These are phyloP conservation scores for Drepanosiphum platanoidis DNA, from an alignment of 2,888 invertebrate genomes.

Conservation along the genomic window DNA sequence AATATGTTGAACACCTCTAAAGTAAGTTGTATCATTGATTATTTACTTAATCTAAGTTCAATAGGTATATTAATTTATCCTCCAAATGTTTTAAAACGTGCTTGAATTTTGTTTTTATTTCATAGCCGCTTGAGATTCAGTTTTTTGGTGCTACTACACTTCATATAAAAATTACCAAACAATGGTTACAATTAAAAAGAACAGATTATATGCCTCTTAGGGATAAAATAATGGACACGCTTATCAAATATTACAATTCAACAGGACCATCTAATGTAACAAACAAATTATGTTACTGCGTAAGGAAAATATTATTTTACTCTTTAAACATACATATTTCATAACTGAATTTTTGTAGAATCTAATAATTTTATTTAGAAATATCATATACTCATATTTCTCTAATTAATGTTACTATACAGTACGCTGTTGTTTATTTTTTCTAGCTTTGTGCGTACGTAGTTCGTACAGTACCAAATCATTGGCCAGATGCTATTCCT, in stretches of 20 bases:
- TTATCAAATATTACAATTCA: slow-evolving; percentile 55
- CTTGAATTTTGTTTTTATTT: slow-evolving; percentile 63
- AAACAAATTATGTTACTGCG: slow-evolving; percentile 57
- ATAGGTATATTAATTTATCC: no score
- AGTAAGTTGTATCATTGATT: slow-evolving; percentile 69
- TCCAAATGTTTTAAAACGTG: neutral
- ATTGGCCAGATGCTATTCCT: slow-evolving; percentile 77
- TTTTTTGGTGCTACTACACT: slow-evolving; percentile 93
- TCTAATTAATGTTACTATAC: neutral
- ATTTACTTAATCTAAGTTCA: neutral
- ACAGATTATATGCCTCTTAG: slow-evolving; percentile 47
- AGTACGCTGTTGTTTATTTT: neutral
- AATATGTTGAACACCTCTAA: slow-evolving; percentile 83
- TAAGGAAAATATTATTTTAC: slow-evolving; percentile 64
- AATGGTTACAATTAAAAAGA: slow-evolving; percentile 77
- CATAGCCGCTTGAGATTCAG: slow-evolving; percentile 86
- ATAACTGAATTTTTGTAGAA: slow-evolving; percentile 73
- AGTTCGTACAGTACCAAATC: slow-evolving; percentile 73
- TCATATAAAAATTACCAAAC: slow-evolving; percentile 86
- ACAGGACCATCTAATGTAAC: slow-evolving; percentile 50
- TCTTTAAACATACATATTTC: neutral
- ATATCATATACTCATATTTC: neutral
- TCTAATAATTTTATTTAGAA: neutral
- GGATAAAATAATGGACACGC: slow-evolving; percentile 53
- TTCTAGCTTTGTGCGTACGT: slow-evolving; percentile 85